phyloP scores from a whole-genome alignment of 2,113 vertebrate species.

The Dendropsophus ebraccatus region DNA sequence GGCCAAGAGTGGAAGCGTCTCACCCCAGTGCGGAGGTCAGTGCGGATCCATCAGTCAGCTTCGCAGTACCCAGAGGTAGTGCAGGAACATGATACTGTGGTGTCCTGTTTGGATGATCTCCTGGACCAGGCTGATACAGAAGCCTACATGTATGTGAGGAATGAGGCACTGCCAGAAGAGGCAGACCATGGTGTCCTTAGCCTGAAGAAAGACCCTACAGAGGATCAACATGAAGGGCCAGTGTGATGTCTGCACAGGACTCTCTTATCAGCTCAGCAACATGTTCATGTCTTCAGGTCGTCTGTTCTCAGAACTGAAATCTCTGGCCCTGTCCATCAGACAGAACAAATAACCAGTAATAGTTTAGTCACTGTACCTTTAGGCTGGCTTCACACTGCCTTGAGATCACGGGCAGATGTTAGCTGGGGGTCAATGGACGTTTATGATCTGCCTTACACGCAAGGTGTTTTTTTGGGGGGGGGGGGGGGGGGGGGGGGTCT shows the following conservation, averaged over 20 bases:
- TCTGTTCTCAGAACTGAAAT: no score
- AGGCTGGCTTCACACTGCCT: no score
- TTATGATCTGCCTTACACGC: no score
- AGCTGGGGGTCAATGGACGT: no score
- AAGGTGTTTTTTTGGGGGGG: no score
- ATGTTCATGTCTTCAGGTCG: not conserved
- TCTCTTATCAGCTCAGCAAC: not conserved
- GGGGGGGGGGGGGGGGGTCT: no score
- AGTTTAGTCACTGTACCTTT: no score
- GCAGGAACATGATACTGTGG: slow-evolving; percentile 70
- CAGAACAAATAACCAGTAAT: no score
- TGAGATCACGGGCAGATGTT: no score
- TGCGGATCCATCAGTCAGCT: slow-evolving; percentile 60
- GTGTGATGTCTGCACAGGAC: not conserved
- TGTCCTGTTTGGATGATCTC: slow-evolving; percentile 71
- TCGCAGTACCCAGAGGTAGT: slow-evolving; percentile 67
- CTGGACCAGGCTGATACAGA: slow-evolving; percentile 63
- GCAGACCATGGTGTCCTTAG: slow-evolving; percentile 44
- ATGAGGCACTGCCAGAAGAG: slow-evolving; percentile 69
- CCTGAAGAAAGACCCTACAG: not conserved
- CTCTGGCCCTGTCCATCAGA: no score
- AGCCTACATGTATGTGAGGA: slow-evolving; percentile 68
- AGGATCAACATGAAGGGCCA: not conserved
- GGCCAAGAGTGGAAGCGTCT: slow-evolving; percentile 65
- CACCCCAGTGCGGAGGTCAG: slow-evolving; percentile 71